Evolutionary conservation across 2,888 invertebrate genomes (phyloP).

Genomic region (Leptinotarsa peninsularis): DNA sequence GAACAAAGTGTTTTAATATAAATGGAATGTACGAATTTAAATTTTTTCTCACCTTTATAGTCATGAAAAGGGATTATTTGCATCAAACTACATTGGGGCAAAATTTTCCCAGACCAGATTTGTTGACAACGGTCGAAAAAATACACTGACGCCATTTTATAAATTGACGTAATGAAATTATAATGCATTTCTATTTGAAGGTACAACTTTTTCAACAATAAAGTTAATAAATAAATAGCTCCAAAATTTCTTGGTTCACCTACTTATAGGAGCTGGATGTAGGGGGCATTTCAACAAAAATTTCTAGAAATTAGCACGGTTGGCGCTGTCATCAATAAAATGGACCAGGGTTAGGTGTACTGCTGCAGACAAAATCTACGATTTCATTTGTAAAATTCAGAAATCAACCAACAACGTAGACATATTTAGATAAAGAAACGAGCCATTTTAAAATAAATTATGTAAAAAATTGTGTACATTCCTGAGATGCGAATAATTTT

Average conservation of each 20-base stretch:
- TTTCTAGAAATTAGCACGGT: constrained; percentile 76
- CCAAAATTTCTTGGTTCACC: constrained; percentile 36
- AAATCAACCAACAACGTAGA: neutral
- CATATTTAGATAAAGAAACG: neutral
- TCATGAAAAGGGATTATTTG: neutral
- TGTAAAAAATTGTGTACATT: constrained; percentile 6
- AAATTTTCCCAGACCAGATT: neutral
- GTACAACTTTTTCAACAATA: neutral
- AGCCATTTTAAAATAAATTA: neutral
- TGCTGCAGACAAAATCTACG: constrained; percentile 52
- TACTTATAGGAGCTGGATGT: constrained; percentile 63
- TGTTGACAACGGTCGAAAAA: neutral
- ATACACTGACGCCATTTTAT: constrained; percentile 17
- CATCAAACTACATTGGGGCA: neutral
- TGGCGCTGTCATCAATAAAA: constrained; percentile 77
- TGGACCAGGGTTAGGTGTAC: constrained; percentile 48
- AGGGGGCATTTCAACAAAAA: constrained; percentile 78
- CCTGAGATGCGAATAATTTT: constrained; percentile 25
- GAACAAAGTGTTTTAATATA: neutral
- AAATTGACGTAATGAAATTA: neutral
- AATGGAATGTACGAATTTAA: neutral
- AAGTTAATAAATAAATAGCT: neutral
- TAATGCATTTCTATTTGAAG: neutral
- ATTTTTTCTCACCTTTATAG: neutral
- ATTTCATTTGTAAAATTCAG: constrained; percentile 37